Base-by-base conservation (phyloP, 2,797 vertebrate species). In the Manis javanica region DNA sequence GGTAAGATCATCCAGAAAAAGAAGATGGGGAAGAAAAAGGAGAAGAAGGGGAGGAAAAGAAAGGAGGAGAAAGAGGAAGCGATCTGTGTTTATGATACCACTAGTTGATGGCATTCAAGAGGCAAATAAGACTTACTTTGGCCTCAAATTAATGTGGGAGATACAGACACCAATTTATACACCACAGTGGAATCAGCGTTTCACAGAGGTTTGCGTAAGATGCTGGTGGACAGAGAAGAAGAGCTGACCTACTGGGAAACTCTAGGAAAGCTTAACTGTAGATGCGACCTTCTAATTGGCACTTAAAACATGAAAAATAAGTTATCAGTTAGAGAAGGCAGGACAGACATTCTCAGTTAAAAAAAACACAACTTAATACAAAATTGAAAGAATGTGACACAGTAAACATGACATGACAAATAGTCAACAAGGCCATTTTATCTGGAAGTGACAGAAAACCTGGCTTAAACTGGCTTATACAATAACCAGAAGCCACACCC, bases 181-280 rank as follows among this genome's bases (percentile, higher is more conserved):
- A 19, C n/a, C 3, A 5, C 29, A 19, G 1, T 13, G 8, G 5
- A 3, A 42, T 24, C 3, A 1, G 0, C 15, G 61, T 11, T 34
- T n/a, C n/a, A 34, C 3, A 2, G 39, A 26, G 11, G 29, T 75
- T 77, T 64, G 39, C 6, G 3, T 39, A 39, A 63, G 46, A 37
- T 23, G 5, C 8, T 34, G 26, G 12, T 51, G 37, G 53, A 26
- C 57, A 64, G 12, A 21, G 53, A 37, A 77, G 18, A 83, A 72
- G 66, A 66, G 15, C 18, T n/a, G 5, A 11, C 75, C 51, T 29
- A 21, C 37, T 9, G 49, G 39, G 37, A 42, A 11, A 79, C 19
- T 81, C 53, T 42, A 46, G n/a, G 49, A 55, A 87, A 61, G 31
- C 31, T 23, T 79, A 24, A 71, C 19, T 26, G 39, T 84, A 87